phyloP scores from a whole-genome alignment of 2,888 invertebrate genomes.

The Priocnemis perturbator region DNA sequence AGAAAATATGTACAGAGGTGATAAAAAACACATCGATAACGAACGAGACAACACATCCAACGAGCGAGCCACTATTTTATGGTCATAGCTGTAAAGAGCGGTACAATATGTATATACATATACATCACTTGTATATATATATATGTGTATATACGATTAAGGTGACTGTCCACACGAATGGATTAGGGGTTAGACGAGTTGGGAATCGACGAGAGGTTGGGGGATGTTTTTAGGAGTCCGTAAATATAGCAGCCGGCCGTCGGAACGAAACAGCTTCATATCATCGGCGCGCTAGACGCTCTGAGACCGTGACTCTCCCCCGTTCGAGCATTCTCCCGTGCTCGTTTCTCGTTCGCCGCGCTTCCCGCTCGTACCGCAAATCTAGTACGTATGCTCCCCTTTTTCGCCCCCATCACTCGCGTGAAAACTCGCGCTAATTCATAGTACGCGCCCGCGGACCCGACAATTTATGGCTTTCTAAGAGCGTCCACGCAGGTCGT shows the following conservation, averaged over 20 bases:
- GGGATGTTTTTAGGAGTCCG: constrained; percentile 37
- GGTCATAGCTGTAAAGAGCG: constrained; percentile 73
- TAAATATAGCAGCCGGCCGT: constrained; percentile 42
- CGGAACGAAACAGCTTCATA: constrained; percentile 41
- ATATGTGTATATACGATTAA: constrained; percentile 46
- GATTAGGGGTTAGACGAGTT: constrained; percentile 30
- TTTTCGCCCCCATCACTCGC: constrained; percentile 7
- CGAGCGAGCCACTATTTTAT: constrained; percentile 75
- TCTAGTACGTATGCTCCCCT: not conserved
- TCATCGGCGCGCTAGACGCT: constrained; percentile 55
- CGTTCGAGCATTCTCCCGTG: not conserved
- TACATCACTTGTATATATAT: constrained; percentile 36
- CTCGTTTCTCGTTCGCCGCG: not conserved
- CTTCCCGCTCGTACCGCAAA: not conserved
- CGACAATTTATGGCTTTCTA: constrained; percentile 35
- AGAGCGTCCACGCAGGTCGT: constrained; percentile 57
- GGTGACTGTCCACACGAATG: constrained; percentile 53
- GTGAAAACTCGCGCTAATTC: constrained; percentile 23
- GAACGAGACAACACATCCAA: constrained; percentile 76
- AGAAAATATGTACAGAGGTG: constrained; percentile 73
- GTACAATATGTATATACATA: constrained; percentile 41
- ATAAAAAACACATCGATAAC: constrained; percentile 74
- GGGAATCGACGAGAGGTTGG: constrained; percentile 36
- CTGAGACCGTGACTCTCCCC: constrained; percentile 42
- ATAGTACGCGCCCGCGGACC: not conserved